These are phyloP conservation scores for Macrosoma leucophasiata DNA, from an alignment of 2,888 invertebrate species.

Conservation along the genomic window DNA sequence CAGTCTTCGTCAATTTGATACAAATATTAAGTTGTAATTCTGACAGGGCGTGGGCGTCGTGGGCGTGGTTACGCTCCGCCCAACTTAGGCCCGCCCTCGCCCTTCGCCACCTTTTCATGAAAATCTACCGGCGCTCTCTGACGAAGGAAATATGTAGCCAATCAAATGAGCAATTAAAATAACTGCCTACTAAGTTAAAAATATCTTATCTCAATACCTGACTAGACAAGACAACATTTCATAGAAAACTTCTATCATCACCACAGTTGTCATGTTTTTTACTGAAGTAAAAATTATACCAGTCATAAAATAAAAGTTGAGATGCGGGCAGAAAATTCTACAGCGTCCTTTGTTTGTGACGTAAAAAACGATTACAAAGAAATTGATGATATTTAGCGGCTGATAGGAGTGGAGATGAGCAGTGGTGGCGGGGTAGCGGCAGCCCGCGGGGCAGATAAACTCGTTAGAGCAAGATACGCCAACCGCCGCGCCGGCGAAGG, in stretches of 20 bases:
- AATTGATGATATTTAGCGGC: constrained; percentile 55
- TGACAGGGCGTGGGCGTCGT: constrained; percentile 61
- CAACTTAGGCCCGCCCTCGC: constrained; percentile 65
- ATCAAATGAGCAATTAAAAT: constrained; percentile 21
- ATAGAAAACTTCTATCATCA: too few relatives aligned
- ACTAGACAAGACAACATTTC: constrained; percentile 2
- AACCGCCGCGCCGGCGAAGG: constrained; percentile 38
- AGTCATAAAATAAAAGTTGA: too few relatives aligned
- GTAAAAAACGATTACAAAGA: constrained; percentile 33
- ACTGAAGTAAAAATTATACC: too few relatives aligned
- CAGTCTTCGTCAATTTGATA: constrained; percentile 37
- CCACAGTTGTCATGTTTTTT: too few relatives aligned
- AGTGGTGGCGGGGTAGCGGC: constrained; percentile 40
- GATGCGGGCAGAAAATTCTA: too few relatives aligned
- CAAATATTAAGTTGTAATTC: constrained; percentile 52
- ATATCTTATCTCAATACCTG: constrained; percentile 1
- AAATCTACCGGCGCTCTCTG: constrained; percentile 51
- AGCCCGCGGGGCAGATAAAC: constrained; percentile 74
- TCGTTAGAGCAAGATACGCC: constrained; percentile 67
- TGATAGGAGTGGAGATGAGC: constrained; percentile 61
- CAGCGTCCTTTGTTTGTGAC: too few relatives aligned
- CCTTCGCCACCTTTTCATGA: constrained; percentile 65
- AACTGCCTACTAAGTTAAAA: too few relatives aligned
- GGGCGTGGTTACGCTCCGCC: constrained; percentile 70
- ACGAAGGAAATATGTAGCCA: constrained; percentile 33